Percentiles rank a stretch among this genome's conserved stretches.
Evolutionary conservation across 2,888 invertebrate species (phyloP).

Genomic region (Lepetodrilus schrolli): DNA sequence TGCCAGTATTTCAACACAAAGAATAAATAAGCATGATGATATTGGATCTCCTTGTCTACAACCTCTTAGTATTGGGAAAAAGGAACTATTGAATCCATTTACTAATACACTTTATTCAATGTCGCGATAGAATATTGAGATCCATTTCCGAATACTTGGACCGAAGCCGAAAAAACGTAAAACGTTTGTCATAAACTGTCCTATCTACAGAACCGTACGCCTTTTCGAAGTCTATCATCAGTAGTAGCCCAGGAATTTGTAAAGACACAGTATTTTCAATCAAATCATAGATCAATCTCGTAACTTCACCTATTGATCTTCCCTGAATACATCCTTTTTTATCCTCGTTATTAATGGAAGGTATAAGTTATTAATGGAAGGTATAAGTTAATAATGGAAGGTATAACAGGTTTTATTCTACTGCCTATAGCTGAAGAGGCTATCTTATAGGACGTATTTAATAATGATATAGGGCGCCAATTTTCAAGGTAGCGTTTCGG

Average conservation of each 20-base stretch:
- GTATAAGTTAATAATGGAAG: background rate
- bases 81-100: background rate
- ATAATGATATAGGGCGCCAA: background rate
- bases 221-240: slow-evolving; percentile 16
- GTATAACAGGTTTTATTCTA: background rate
- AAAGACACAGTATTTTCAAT: background rate
- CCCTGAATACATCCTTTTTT: background rate
- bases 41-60: slow-evolving; percentile 31
- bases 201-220: background rate
- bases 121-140: background rate
- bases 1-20: slow-evolving; percentile 28
- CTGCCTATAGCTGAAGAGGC: background rate
- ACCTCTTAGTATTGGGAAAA: background rate
- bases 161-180: slow-evolving; percentile 11
- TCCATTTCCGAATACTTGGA: background rate
- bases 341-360: background rate
- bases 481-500: background rate
- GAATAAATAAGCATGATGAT: background rate
- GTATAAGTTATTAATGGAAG: background rate
- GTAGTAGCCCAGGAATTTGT: background rate
- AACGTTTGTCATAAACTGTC: background rate
- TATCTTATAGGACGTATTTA: background rate
- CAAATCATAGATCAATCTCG: background rate
- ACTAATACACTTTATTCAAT: background rate
- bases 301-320: slow-evolving; percentile 3